Evolutionary conservation across 2,888 invertebrate species (phyloP).

Genomic region (Fragum fragum): DNA sequence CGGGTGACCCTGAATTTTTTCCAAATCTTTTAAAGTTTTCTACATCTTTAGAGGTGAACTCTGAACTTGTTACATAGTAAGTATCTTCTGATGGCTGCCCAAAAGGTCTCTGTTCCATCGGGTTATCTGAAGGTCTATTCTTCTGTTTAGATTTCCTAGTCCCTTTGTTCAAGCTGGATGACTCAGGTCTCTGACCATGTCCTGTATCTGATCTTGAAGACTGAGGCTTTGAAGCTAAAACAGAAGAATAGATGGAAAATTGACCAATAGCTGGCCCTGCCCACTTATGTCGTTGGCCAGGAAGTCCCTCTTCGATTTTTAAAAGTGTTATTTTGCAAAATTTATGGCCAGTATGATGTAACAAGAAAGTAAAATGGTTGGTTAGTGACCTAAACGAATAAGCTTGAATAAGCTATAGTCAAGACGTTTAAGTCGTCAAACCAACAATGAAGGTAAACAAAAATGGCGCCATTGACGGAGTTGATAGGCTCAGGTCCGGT

Average conservation of each 20-base stretch:
- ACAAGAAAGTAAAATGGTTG: too few species aligned
- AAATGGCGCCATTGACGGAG: too few species aligned
- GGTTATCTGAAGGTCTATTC: conserved; percentile 35
- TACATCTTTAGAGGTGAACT: conserved; percentile 75
- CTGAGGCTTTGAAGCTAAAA: conserved; percentile 21
- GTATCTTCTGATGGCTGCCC: conserved; percentile 50
- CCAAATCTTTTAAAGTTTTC: conserved; percentile 71
- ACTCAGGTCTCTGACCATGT: not conserved
- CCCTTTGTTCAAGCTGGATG: not conserved
- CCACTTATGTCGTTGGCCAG: too few species aligned
- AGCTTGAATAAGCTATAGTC: too few species aligned
- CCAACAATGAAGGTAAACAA: too few species aligned
- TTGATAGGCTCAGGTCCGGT: too few species aligned
- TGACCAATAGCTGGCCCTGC: too few species aligned
- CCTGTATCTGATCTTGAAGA: conserved; percentile 16
- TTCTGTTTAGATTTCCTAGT: conserved; percentile 13
- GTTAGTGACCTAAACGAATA: too few species aligned
- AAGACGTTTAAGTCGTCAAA: too few species aligned
- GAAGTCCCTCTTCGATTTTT: too few species aligned
- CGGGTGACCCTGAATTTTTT: conserved; percentile 33
- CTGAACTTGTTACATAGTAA: conserved; percentile 61
- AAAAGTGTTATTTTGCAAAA: too few species aligned
- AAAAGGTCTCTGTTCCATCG: conserved; percentile 59
- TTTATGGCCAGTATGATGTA: too few species aligned
- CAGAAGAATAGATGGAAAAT: not conserved